Base-by-base conservation (phyloP, 2,888 invertebrate genomes). In the Chaitophorus viminalis region DNA sequence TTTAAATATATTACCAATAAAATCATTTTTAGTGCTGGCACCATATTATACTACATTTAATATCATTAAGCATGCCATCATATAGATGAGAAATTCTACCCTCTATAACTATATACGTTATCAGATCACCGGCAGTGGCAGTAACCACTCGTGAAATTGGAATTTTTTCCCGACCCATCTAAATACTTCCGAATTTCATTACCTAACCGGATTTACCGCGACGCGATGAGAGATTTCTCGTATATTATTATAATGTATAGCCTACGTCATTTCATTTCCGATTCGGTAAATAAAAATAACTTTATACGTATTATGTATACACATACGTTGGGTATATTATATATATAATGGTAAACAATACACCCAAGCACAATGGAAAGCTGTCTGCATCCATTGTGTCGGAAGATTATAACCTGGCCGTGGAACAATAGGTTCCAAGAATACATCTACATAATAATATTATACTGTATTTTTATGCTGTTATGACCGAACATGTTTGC, bases 401-500 rank as follows among this genome's bases (percentile, higher is more conserved):
- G 79, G 72, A 74, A 79, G 87, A 81, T 87, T 87, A 87, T 87
- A 86, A 86, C 86, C 39, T 29, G 75, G 33, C 46, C 60, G 74
- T 8, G 72, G 87, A 87, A 87, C 87, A 87, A 87, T 87, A 81
- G 87, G 36, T 36, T 11, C 29, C 31, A 18, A 65, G 65, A 75
- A 87, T 81, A 87, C 65, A 81, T 81, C 79, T 87, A 75, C 87
- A 87, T 87, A 81, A 75, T 75, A 87, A 81, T 81, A 75, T 65
- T 39, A n/a, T n/a, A 75, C 31, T 60, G 39, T 74, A 39, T 87
- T 87, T 81, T 65, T 79, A 81, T 87, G 81, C 39, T 65, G 77
- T 78, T 85, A 85, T 85, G 77, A 85, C 70, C 78, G 70, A 78
- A 79, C 86, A 60, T 60, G 79, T 86, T 52, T 52, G 54, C 74